Percentiles rank a stretch among this genome's conserved stretches.
Conservation (phyloP, 2,113 vertebrate genomes). For the Dicentrarchus labrax region DNA sequence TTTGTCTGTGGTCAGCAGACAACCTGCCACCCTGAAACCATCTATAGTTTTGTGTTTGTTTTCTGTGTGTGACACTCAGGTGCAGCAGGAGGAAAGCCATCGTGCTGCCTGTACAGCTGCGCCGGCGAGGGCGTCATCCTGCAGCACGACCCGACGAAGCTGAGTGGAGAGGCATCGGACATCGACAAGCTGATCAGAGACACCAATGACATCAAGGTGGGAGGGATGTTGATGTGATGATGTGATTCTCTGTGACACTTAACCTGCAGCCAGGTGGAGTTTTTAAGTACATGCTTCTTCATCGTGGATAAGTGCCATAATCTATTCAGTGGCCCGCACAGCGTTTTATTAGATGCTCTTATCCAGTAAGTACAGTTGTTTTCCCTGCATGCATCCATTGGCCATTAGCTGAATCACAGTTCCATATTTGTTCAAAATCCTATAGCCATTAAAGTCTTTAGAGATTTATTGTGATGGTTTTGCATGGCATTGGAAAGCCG, state of each 20-base stretch:
- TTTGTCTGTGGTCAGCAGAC: not conserved
- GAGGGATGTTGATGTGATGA: not conserved
- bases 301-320: no score
- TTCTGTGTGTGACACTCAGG: slow-evolving; percentile 69
- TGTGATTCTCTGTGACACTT: not conserved
- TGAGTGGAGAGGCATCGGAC: slow-evolving; percentile 90
- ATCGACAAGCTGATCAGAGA: slow-evolving; percentile 93
- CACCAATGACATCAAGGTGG: slow-evolving; percentile 93
- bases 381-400: no score
- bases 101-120: slow-evolving; percentile 93
- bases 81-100: slow-evolving; percentile 84
- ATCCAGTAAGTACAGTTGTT: no score
- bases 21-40: not conserved
- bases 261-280: not conserved
- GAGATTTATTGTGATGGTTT: no score
- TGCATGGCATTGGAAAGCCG: no score
- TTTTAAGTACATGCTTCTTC: not conserved
- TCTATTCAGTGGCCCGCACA: no score
- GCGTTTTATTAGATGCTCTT: no score
- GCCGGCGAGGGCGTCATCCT: slow-evolving; percentile 94
- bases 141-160: slow-evolving; percentile 92
- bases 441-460: no score
- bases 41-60: not conserved
- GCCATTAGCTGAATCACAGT: no score
- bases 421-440: no score